A percentile compares a stretch with the other conserved stretches of the same genome.
These are phyloP conservation scores for Norana najaformis DNA, from an alignment of 2,888 invertebrate genomes.

Conservation along the genomic window DNA sequence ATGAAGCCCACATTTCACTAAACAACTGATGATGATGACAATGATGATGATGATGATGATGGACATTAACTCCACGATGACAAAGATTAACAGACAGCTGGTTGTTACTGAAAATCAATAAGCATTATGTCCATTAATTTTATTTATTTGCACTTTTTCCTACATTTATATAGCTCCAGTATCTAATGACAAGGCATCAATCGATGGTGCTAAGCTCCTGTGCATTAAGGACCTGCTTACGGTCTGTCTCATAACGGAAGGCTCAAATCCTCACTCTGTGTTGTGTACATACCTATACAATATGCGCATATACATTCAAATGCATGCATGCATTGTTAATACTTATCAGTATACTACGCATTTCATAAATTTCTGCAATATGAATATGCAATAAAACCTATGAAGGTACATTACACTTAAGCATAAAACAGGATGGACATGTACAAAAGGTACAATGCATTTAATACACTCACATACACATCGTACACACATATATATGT, in stretches of 20 bases:
- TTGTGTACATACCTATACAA: neutral
- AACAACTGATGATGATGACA: neutral
- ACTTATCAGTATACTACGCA: neutral
- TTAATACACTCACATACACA: neutral
- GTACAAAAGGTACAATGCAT: neutral
- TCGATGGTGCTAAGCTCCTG: neutral
- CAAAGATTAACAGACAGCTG: neutral
- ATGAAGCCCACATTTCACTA: neutral
- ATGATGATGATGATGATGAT: too few relatives aligned
- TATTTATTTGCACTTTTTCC: neutral
- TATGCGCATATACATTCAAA: neutral
- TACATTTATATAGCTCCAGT: neutral
- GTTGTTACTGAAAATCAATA: neutral
- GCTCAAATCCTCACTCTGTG: neutral
- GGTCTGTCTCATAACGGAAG: neutral
- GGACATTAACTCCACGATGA: neutral
- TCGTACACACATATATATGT: neutral
- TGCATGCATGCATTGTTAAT: neutral
- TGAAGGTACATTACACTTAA: neutral
- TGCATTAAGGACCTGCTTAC: neutral
- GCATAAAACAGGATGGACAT: slow-evolving; percentile 2
- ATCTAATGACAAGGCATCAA: neutral
- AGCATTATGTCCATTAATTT: neutral
- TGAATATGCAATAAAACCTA: neutral
- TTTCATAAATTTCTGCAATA: neutral